A percentile compares a stretch with the other conserved stretches of the same genome.
phyloP scores from a whole-genome alignment of 2,113 vertebrate species.

The Nymphicus hollandicus region DNA sequence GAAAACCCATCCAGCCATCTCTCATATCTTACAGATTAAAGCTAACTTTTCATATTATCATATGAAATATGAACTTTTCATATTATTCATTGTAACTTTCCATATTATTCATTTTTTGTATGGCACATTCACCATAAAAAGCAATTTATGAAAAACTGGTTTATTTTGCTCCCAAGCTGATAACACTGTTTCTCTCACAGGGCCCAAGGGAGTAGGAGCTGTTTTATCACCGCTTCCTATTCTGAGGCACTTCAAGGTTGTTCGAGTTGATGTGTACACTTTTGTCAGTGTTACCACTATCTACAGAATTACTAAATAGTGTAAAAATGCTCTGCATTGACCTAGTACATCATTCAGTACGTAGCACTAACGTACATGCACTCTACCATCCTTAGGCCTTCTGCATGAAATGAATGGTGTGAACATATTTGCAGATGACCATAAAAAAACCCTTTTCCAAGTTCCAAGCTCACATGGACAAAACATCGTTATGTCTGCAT shows the following conservation, averaged over 20 bases:
- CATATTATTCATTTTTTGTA: not conserved
- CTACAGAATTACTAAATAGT: not conserved
- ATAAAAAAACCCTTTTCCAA: not conserved
- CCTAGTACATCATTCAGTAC: not conserved
- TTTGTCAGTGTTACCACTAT: not conserved
- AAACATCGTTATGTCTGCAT: rapidly evolving
- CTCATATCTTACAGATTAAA: not conserved
- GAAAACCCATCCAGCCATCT: not conserved
- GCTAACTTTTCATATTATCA: not conserved
- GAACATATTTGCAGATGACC: not conserved
- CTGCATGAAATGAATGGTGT: not conserved
- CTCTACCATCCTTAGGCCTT: not conserved
- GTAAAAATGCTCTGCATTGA: not conserved
- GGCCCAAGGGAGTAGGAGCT: not conserved
- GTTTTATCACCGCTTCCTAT: not conserved
- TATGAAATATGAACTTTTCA: not conserved
- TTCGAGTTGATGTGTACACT: not conserved
- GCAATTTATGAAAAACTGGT: not conserved
- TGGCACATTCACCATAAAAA: not conserved
- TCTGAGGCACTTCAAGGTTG: not conserved
- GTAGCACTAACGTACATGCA: rapidly evolving
- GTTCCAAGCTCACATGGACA: not conserved
- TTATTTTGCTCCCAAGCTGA: not conserved
- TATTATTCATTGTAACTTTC: too few relatives aligned
- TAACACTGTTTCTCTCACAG: not conserved